Base-by-base conservation (phyloP, 2,113 vertebrate genomes). In the Thunnus thynnus region DNA sequence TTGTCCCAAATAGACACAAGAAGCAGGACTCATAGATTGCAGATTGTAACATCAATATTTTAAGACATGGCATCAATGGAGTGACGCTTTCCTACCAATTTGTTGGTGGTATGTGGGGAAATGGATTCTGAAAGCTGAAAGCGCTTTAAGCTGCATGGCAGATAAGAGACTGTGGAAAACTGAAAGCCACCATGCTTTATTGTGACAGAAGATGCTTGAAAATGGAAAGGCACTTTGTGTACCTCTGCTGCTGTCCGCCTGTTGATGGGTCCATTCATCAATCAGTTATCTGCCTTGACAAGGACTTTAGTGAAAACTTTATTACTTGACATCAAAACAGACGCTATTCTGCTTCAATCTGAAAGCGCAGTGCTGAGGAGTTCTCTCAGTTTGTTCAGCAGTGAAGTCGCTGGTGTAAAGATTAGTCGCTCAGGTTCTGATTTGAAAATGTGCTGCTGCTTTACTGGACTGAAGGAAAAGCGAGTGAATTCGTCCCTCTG, bases 191-290 rank as follows among this genome's bases (percentile, higher is more conserved):
- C 5, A 13, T 0, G 22, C 50, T 76, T 72, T 76, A 57, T 56
- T 72, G 70, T 50, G 50, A 20, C 27, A 25, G 78, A 73, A 74
- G 17, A 52, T 55, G 54, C 52, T 62, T 58, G 16, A 22, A 70
- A 78, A 70, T 62, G 62, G 60, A 81, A 80, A 83, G 60, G 56
- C 71, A 65, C 60, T 81, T 81, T 76, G 60, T 57, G 50, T 54
- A 47, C 20, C 13, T 63, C 13, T 80, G 67, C 73, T 61, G 75
- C 67, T 58, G 76, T 80, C 68, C 17, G 68, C 70, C 79, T 54
- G 70, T n/a, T 52, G 56, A 81, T 72, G 73, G n/a, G 25, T 76
- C 52, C 65, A 81, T 76, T 78, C 67, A 77, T 87, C 69, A 72
- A 16, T 80, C 62, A 47, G 46, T 66, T 18, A 44, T 76, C 62